Evolutionary conservation across 2,797 vertebrate genomes (phyloP).

Genomic region (Muscicapa striata): DNA sequence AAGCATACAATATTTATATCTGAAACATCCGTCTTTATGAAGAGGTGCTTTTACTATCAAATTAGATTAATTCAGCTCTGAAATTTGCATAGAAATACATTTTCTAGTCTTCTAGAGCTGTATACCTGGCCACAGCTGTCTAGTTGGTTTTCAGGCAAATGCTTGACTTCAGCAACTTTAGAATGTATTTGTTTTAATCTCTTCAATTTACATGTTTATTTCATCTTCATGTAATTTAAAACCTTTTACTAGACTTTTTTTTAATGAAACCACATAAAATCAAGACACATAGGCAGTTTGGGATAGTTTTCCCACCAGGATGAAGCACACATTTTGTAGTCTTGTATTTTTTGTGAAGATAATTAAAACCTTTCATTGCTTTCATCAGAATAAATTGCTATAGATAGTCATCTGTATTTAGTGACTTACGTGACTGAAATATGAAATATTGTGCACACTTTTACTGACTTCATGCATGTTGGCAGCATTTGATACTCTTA

Average conservation of each 20-base stretch:
- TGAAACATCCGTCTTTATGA: background rate
- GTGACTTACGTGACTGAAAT: background rate
- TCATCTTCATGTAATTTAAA: background rate
- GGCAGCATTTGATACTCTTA: background rate
- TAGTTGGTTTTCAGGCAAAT: background rate
- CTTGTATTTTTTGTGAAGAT: background rate
- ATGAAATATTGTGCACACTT: background rate
- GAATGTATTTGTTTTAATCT: background rate
- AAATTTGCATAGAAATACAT: background rate
- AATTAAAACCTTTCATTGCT: slow-evolving; percentile 3
- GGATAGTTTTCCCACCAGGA: background rate
- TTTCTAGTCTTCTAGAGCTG: background rate
- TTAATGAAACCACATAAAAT: background rate
- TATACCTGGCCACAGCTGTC: background rate
- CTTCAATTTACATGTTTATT: background rate
- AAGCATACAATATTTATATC: background rate
- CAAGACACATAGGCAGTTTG: background rate
- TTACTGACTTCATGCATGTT: background rate
- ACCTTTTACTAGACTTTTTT: background rate
- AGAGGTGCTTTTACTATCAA: slow-evolving; percentile 3
- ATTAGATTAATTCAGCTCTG: background rate
- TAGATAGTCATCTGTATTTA: background rate
- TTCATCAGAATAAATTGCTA: slow-evolving; percentile 6
- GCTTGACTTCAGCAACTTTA: background rate
- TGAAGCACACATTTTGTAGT: background rate